Evolutionary conservation across 2,888 invertebrate species (phyloP), one percentile per base, ranked within the genome.

Genomic region (Dione juno): DNA sequence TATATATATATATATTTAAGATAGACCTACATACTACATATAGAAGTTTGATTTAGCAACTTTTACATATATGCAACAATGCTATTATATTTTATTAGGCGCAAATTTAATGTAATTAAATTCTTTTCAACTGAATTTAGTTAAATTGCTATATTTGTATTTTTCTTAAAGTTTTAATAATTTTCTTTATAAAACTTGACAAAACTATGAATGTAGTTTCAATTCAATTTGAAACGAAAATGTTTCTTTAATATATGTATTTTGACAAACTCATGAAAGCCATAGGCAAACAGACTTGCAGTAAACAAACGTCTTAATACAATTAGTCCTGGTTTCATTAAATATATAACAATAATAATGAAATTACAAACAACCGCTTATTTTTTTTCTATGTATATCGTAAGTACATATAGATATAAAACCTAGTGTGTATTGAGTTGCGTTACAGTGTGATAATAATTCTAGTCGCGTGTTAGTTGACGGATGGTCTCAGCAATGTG

Each of bases 381-480:
- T n/a, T 48, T 10, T 50, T 16, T 50, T 16, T 50, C 10, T 16
- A 8, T 50, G 10, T 3, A 50, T 50, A 48, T n/a, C 1, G 3
- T 19, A 19, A 50, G 19, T 3, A 48, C 16, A 48, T 0, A 54
- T 40, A 57, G 16, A 16, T 1, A 19, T 13, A 10, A 16, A 40
- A 40, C 8, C 40, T 9, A 45, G 9, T 50, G 16, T 13, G 50
- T 48, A 68, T 66, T 66, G 66, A 70, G 73, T 68, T 68, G 68
- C 78, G 67, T 69, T 71, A 69, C 75, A 77, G 80, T 80, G 78
- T 81, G 76, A 81, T 66, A 69, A 74, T 70, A 74, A 72, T 73
- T 75, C 76, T 67, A 81, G 78, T 85, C 82, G 84, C 85, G 82
- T 84, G 85, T 77, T 80, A 67, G 82, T 81, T 86, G 84, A 84